phyloP scores from a whole-genome alignment of 92 coral and sea anemone genomes.

The Heteractis magnifica region DNA sequence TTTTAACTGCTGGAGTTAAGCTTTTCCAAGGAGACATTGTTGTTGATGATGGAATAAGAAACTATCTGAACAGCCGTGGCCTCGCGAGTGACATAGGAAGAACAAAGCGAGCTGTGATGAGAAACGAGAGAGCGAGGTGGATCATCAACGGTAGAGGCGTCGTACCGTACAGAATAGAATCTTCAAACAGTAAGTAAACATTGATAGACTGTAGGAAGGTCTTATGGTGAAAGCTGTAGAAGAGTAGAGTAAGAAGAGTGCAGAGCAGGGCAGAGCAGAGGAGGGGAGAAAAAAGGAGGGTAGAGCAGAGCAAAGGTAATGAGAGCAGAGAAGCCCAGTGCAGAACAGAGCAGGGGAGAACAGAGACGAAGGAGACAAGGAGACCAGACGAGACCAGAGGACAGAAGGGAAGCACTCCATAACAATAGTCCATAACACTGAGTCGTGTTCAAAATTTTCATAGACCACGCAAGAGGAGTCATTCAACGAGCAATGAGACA shows the following conservation, averaged over 20 bases:
- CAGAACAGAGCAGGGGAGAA: neutral
- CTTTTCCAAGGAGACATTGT: conserved; percentile 74
- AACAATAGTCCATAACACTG: neutral
- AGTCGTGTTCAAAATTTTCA: neutral
- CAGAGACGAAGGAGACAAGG: neutral
- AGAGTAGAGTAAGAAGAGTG: no score
- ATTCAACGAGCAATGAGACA: conserved; percentile 70
- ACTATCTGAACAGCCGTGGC: conserved; percentile 27
- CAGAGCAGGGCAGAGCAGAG: neutral
- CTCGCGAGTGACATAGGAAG: conserved; percentile 25
- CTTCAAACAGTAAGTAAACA: conserved; percentile 32
- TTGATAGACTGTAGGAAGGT: neutral
- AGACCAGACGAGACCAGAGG: neutral
- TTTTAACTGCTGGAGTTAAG: conserved; percentile 24
- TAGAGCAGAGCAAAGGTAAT: no score
- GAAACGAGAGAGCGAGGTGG: conserved; percentile 51
- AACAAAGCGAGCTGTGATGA: conserved; percentile 65
- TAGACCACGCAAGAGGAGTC: conserved; percentile 60
- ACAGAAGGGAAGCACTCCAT: neutral
- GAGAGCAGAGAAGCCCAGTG: no score
- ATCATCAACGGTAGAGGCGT: conserved; percentile 43
- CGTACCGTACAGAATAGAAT: conserved; percentile 56
- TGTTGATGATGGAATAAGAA: conserved; percentile 33
- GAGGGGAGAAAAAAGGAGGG: neutral
- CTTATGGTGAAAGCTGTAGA: neutral